phyloP scores from a whole-genome alignment of 92 coral and sea anemone genomes.

The Zoanthus sociatus region DNA sequence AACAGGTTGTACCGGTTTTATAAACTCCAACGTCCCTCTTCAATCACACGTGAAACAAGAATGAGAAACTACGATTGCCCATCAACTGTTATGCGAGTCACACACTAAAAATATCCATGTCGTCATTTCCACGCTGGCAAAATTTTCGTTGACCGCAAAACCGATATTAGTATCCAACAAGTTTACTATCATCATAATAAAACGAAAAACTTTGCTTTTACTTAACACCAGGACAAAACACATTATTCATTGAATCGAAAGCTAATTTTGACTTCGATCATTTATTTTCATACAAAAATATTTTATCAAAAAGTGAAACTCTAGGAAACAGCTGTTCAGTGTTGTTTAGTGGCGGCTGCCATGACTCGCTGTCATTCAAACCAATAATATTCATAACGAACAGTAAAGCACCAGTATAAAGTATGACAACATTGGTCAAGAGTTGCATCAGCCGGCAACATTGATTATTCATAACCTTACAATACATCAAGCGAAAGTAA shows the following conservation, averaged over 20 bases:
- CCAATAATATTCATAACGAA: background rate
- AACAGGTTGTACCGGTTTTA: constrained; percentile 38
- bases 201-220: background rate
- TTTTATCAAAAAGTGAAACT: background rate
- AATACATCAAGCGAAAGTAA: background rate
- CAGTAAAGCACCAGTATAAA: background rate
- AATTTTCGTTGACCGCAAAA: constrained; percentile 23
- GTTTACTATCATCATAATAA: constrained; percentile 5
- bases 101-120: constrained; percentile 28
- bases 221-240: background rate
- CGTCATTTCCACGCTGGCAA: constrained; percentile 50
- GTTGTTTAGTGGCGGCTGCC: background rate
- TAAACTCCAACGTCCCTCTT: constrained; percentile 11
- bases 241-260: background rate
- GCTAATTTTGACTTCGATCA: background rate
- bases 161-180: background rate
- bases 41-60: constrained; percentile 29
- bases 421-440: background rate
- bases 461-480: background rate
- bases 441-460: constrained; percentile 7
- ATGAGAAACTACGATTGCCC: background rate
- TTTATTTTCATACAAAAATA: background rate
- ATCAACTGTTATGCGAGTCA: background rate
- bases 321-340: background rate
- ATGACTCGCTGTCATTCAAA: background rate